These are phyloP conservation scores for Delphinus delphis DNA, from an alignment of 2,113 vertebrate species.

Conservation along the genomic window DNA sequence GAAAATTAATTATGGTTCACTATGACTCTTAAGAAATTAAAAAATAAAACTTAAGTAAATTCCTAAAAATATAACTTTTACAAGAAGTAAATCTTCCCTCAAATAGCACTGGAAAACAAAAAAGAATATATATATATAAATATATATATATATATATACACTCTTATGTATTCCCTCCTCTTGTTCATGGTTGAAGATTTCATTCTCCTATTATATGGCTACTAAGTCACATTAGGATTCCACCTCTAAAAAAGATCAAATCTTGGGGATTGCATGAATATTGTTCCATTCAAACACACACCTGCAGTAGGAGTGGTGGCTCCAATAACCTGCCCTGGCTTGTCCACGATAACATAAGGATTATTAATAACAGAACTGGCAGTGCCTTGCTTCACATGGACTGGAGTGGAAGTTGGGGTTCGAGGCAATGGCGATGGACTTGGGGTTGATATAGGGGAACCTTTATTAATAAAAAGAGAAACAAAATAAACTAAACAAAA, in stretches of 20 bases:
- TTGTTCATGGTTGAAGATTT: background rate
- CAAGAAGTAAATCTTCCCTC: background rate
- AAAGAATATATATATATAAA: too few species aligned
- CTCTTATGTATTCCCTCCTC: background rate
- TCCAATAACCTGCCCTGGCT: constrained; percentile 91
- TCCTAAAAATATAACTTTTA: background rate
- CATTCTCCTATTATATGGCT: background rate
- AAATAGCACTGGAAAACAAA: background rate
- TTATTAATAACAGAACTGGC: constrained; percentile 88
- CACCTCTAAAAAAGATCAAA: background rate
- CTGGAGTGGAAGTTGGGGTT: constrained; percentile 92
- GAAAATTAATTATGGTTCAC: background rate
- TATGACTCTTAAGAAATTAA: background rate
- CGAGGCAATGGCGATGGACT: constrained; percentile 96
- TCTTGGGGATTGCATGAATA: background rate
- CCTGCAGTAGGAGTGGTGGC: constrained; percentile 85
- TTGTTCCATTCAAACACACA: constrained; percentile 66
- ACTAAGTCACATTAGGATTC: background rate
- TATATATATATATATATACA: background rate
- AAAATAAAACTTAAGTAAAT: background rate
- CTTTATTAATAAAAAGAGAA: constrained; percentile 82
- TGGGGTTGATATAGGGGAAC: constrained; percentile 97
- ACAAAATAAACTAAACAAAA: constrained; percentile 63
- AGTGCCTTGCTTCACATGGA: constrained; percentile 92
- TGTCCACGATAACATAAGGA: constrained; percentile 93